Evolutionary conservation across 2,888 invertebrate species (phyloP).

Genomic region (Cheilosia vernalis): DNA sequence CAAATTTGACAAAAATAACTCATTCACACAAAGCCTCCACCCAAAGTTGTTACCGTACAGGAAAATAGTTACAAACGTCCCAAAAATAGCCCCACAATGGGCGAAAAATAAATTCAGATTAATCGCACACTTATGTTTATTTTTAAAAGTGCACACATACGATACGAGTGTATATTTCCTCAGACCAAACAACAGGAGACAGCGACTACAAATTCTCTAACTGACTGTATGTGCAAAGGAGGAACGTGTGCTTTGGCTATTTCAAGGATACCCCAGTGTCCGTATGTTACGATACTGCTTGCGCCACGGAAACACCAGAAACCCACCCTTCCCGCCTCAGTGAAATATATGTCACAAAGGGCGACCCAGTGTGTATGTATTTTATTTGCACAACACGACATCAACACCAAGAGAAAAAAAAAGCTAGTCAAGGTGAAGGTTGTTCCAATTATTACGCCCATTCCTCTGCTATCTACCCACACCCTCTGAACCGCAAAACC

Average conservation of each 20-base stretch:
- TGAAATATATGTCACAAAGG: slow-evolving; percentile 27
- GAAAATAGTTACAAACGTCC: slow-evolving; percentile 21
- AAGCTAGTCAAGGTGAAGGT: slow-evolving; percentile 71
- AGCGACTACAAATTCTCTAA: too few species aligned
- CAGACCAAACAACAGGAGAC: neutral
- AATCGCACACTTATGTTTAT: slow-evolving; percentile 56
- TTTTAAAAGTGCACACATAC: slow-evolving; percentile 26
- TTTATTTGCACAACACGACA: slow-evolving; percentile 65
- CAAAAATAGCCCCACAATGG: slow-evolving; percentile 59
- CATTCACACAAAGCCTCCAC: neutral
- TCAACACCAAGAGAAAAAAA: slow-evolving; percentile 7
- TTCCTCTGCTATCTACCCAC: neutral
- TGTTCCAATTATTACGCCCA: slow-evolving; percentile 62
- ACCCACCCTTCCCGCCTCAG: neutral
- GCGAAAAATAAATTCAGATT: slow-evolving; percentile 54
- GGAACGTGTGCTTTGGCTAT: slow-evolving; percentile 22
- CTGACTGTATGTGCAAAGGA: too few species aligned
- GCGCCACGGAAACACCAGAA: slow-evolving; percentile 23
- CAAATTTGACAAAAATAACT: too few species aligned
- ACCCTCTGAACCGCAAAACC: neutral
- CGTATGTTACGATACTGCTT: slow-evolving; percentile 8
- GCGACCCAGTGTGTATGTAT: slow-evolving; percentile 13
- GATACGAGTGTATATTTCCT: neutral
- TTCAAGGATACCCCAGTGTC: slow-evolving; percentile 62
- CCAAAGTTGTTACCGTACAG: neutral